Evolutionary conservation across 2,113 vertebrate genomes (phyloP).

Genomic region (Corythoichthys haematopterus): DNA sequence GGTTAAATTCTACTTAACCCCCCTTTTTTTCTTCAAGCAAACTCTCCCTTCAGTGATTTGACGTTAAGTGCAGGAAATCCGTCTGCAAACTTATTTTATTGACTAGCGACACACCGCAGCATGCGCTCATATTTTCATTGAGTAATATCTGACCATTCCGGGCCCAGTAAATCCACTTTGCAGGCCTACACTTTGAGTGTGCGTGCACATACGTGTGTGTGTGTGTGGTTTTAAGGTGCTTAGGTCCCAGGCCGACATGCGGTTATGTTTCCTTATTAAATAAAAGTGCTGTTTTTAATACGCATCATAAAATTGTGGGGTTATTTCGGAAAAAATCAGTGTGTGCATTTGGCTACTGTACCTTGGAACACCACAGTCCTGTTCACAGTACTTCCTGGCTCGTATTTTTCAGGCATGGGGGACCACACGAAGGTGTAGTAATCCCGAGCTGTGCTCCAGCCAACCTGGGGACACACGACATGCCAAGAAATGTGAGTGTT

Average conservation of each 20-base stretch:
- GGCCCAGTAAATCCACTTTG: slow-evolving; percentile 62
- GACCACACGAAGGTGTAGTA: slow-evolving; percentile 99
- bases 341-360: slow-evolving; percentile 49
- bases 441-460: slow-evolving; percentile 96
- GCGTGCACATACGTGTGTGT: slow-evolving; percentile 21
- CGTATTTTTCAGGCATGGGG: slow-evolving; percentile 88
- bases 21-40: neutral
- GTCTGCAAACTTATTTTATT: slow-evolving; percentile 47
- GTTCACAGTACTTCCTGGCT: slow-evolving; percentile 83
- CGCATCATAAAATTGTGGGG: slow-evolving; percentile 58
- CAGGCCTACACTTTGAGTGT: slow-evolving; percentile 30
- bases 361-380: slow-evolving; percentile 93
- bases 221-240: slow-evolving; percentile 48
- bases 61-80: slow-evolving; percentile 20
- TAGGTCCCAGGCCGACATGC: slow-evolving; percentile 58
- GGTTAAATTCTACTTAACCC: neutral
- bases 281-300: slow-evolving; percentile 64
- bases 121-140: slow-evolving; percentile 62
- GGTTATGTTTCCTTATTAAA: slow-evolving; percentile 67
- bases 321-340: slow-evolving; percentile 49
- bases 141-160: slow-evolving; percentile 61
- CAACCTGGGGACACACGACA: slow-evolving; percentile 76
- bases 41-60: neutral
- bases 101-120: slow-evolving; percentile 56
- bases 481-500: neutral